Evolutionary conservation across 2,888 invertebrate genomes (phyloP).

Genomic region (Eurytoma adleriae): DNA sequence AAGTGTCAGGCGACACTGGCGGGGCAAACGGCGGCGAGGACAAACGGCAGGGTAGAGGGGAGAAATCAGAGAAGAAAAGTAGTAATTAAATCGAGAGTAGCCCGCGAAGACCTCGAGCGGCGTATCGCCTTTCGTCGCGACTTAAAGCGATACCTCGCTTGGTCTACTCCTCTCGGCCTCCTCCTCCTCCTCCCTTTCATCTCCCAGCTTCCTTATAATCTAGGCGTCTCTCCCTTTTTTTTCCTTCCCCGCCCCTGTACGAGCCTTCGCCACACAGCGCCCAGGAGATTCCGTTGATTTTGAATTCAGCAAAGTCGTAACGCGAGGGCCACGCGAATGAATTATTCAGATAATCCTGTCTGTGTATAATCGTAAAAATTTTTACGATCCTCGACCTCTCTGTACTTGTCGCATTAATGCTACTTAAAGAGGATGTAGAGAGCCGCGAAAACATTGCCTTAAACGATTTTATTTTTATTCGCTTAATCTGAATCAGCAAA

Average conservation of each 20-base stretch:
- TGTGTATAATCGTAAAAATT: background rate
- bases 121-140: constrained; percentile 69
- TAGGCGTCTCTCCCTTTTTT: background rate
- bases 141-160: constrained; percentile 68
- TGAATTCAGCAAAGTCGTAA: too few species aligned
- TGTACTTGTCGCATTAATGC: background rate
- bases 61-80: constrained; percentile 70
- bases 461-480: too few species aligned
- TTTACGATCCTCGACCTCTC: background rate
- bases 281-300: background rate
- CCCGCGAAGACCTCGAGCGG: constrained; percentile 44
- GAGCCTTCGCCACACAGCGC: background rate
- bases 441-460: background rate
- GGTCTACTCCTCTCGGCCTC: constrained; percentile 45
- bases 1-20: background rate
- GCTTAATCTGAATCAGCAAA: too few species aligned
- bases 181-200: background rate
- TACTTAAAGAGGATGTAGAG: background rate
- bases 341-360: background rate
- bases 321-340: background rate
- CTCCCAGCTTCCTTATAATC: background rate
- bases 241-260: background rate
- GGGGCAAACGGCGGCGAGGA: background rate
- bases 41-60: background rate
- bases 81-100: constrained; percentile 68